A percentile compares a stretch with the other conserved stretches of the same genome.
phyloP scores from a whole-genome alignment of 2,797 vertebrate species.

The Sternarchorhynchus goeldii region DNA sequence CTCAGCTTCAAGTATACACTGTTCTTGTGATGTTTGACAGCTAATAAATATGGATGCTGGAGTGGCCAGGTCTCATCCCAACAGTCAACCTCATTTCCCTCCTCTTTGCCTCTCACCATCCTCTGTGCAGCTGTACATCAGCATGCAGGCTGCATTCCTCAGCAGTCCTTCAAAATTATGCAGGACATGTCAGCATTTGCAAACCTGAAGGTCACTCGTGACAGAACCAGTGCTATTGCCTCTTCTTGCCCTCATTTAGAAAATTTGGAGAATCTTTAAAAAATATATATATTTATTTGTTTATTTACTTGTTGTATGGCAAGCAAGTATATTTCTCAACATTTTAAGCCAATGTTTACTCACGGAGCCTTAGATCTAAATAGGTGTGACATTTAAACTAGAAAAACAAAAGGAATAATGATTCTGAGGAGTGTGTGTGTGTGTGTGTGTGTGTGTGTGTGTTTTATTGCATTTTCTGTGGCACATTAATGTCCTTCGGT shows the following conservation, averaged over 20 bases:
- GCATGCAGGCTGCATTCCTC: neutral
- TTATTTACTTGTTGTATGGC: too few relatives aligned
- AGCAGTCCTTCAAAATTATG: slow-evolving; percentile 4
- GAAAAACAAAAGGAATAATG: too few relatives aligned
- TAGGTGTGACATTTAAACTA: neutral
- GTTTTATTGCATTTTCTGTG: too few relatives aligned
- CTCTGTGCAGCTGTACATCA: neutral
- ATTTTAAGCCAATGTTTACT: too few relatives aligned
- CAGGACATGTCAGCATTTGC: neutral
- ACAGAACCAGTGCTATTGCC: neutral
- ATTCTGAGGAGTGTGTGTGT: neutral
- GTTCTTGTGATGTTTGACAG: slow-evolving; percentile 31
- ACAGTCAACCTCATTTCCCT: slow-evolving; percentile 12
- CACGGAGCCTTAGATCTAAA: too few relatives aligned
- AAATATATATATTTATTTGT: too few relatives aligned
- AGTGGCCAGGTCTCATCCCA: slow-evolving; percentile 17
- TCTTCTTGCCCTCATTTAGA: neutral
- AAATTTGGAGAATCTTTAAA: too few relatives aligned
- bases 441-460: neutral
- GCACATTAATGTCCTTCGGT: neutral
- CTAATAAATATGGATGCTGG: slow-evolving; percentile 47
- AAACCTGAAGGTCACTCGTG: too few relatives aligned
- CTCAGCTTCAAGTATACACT: slow-evolving; percentile 11
- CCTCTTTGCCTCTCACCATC: slow-evolving; percentile 5
- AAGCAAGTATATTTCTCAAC: too few relatives aligned